Conservation (phyloP, 2,888 invertebrate species). For the Steinernema scapterisci region DNA sequence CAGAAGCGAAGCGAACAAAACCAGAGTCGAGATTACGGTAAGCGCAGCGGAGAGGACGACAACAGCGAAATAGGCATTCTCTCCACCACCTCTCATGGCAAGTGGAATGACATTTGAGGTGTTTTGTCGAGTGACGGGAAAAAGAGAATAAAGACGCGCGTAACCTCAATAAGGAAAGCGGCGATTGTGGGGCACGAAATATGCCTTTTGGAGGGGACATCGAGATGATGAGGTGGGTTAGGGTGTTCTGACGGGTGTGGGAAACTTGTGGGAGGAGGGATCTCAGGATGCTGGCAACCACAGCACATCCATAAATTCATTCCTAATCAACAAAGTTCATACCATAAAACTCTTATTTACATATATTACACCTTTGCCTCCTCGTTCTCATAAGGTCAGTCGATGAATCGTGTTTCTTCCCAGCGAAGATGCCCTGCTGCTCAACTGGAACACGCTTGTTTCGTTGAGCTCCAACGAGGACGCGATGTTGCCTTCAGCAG, state of each 20-base stretch:
- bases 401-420: neutral
- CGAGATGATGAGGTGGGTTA: too few species aligned
- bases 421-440: neutral
- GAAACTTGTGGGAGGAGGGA: too few species aligned
- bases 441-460: neutral
- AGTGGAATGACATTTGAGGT: slow-evolving; percentile 25
- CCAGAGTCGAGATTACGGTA: slow-evolving; percentile 17
- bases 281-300: too few species aligned
- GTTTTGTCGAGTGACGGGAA: slow-evolving; percentile 18
- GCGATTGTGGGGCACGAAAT: neutral
- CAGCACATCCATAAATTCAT: neutral
- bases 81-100: slow-evolving; percentile 8
- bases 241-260: too few species aligned
- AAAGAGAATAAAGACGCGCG: neutral
- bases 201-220: too few species aligned
- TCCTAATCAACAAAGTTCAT: neutral
- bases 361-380: neutral
- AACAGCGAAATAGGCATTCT: slow-evolving; percentile 20
- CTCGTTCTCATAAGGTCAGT: neutral
- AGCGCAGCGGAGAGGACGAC: neutral
- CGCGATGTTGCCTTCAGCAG: too few species aligned
- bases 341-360: slow-evolving; percentile 5
- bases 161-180: slow-evolving; percentile 30
- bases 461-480: too few species aligned
- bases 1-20: neutral